Evolutionary conservation across 2,113 vertebrate species (phyloP), one percentile per base, ranked within the genome.

Genomic region (Podarcis muralis): DNA sequence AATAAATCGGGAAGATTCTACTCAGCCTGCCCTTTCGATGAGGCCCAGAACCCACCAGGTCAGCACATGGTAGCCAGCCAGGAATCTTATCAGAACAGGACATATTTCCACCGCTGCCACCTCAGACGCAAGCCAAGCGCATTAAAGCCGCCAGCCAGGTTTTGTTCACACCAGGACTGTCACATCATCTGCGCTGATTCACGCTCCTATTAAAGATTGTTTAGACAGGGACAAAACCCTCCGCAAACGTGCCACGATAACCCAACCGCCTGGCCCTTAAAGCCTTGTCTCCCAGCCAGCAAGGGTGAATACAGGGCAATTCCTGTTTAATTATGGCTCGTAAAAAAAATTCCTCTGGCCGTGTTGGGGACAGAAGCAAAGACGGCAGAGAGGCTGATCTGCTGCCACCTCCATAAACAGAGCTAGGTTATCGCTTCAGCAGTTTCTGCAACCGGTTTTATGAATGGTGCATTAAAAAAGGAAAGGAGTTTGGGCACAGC

Each of bases 401-500:
- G 95, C 92, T 92, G 94, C 92, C 87, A 93, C 93, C 90, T 96
- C 91, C 94, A 95, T 95, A 96, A 94, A 9, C 1, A 32, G 90
- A 89, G 91, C 62, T 90, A 12, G 90, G 92, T 95, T 94, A 93
- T 93, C 92, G 93, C 94, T 95, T 95, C 94, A 95, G 95, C 94
- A 96, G 92, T 96, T 96, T 93, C 92, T 85, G 87, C 88, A 91
- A 89, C 35, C 88, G 20, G 69, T 92, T 96, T 96, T 95, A 95
- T 91, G 94, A 92, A 94, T n/a, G 82, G 81, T 82, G 88, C 89
- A 90, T 91, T 92, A 94, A 93, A 65, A 82, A 74, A 22, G 59
- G 11, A 12, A 37, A 37, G 23, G 57, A 12, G 4, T 9, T 90
- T n/a, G 43, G 0, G 0, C 40, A 85, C 89, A 2, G 18, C 30